Conservation (phyloP, 2,797 vertebrate genomes). For the Scomberomorus guttatus region DNA sequence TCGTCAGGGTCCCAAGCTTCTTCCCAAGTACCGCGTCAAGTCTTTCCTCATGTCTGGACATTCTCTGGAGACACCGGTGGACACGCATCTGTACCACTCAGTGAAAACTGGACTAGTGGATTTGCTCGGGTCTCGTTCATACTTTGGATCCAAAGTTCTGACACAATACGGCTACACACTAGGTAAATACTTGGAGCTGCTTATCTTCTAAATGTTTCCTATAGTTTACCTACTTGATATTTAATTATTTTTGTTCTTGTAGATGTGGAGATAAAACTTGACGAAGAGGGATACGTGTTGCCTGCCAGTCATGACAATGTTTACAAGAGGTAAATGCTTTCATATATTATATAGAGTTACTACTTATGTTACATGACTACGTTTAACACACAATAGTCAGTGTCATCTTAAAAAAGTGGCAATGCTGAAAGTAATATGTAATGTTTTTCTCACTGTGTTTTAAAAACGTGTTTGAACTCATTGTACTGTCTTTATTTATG, state of each 20-base stretch:
- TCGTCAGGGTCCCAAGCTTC: conserved; percentile 89
- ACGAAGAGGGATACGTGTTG: conserved; percentile 92
- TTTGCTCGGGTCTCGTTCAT: conserved; percentile 88
- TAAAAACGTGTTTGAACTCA: not conserved
- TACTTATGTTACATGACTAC: too few relatives aligned
- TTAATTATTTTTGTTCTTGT: conserved; percentile 10
- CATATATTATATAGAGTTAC: not conserved
- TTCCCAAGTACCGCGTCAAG: conserved; percentile 86
- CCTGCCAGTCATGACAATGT: conserved; percentile 86
- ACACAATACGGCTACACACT: conserved; percentile 92
- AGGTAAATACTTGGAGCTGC: conserved; percentile 79
- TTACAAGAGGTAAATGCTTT: conserved; percentile 85
- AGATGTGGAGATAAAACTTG: conserved; percentile 96
- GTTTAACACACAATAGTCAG: too few relatives aligned
- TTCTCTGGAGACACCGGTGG: conserved; percentile 86
- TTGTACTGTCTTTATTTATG: not conserved
- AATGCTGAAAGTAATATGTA: too few relatives aligned
- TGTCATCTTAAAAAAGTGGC: too few relatives aligned
- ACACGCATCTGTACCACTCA: conserved; percentile 85
- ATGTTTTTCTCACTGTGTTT: too few relatives aligned
- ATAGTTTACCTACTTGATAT: not conserved
- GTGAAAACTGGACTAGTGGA: conserved; percentile 88
- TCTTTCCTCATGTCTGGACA: conserved; percentile 80
- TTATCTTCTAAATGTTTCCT: not conserved
- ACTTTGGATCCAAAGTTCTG: conserved; percentile 91